Evolutionary conservation across 1,140 invertebrate genomes (phyloP), one percentile per base, ranked within the genome.

Genomic region (Trichonephila clavata): DNA sequence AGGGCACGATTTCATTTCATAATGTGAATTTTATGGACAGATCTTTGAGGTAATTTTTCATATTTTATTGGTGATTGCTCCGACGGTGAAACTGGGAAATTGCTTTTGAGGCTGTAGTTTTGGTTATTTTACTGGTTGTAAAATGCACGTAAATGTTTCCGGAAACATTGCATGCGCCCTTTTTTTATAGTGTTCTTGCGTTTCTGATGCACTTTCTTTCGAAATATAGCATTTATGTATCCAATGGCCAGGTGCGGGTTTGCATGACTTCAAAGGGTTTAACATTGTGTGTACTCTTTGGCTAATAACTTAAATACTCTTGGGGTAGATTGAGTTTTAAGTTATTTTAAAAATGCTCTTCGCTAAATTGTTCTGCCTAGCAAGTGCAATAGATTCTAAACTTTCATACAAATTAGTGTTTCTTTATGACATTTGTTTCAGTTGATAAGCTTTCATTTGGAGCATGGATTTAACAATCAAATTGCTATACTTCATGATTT

Each of bases 81-180:
- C 39, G 32, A 50, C 77, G 77, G 77, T 81, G 77, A 81, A 43
- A 50, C 43, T 81, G 77, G 77, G 39, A 21, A 81, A 81, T 50
- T 81, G 43, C 77, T 81, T 81, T 81, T 81, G 39, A 50, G 43
- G 32, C 32, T 39, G 77, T n/a, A 81, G 10, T 81, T 81, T 81
- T 50, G 77, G 43, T 81, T 50, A 81, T 81, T 81, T 81, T 43
- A 81, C 77, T 81, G 77, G 77, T 81, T 81, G 77, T 81, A 81
- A 81, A 81, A 81, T 50, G 77, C 77, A 81, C 43, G 77, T 81
- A 81, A 81, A 50, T 81, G 39, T 50, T 43, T 81, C 39, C 32
- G 77, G 32, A 81, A 81, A 81, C 77, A 43, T 50, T 81, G 77
- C 39, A 43, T 18, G 77, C 20, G 39, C 6, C 32, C 32, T 24